Base-by-base conservation (phyloP, 2,797 vertebrate genomes). In the Huso huso region DNA sequence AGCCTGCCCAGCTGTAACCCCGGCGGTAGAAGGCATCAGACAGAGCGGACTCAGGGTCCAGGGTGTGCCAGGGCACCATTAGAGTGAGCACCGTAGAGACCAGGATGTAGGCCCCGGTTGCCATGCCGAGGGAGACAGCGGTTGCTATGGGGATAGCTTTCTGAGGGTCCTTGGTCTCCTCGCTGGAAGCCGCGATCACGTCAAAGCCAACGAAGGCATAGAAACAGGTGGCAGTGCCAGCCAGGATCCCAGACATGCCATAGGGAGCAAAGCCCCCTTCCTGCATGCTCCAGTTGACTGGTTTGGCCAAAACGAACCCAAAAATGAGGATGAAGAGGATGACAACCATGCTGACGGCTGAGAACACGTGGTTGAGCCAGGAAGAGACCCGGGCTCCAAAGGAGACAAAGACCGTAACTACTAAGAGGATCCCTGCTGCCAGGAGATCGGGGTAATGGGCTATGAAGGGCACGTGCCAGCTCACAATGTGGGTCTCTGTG, bases 121-220 rank as follows among this genome's bases (percentile, higher is more conserved):
- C 96, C 50, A 99, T 76, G 49, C 76, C 89, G 6, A 98, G 75
- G 2, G 95, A 93, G 76, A 98, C 86, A 0, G 93, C 92, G 0
- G 93, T 96, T 66, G 97, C 97, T 11, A 92, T 81, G 10, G 97
- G 96, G 66, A 99, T 69, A 0, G 94, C 90, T 72, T 79, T 89
- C 82, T 92, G 92, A 0, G 96, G 95, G 80, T 98, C 93, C 76
- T 84, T 91, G 58, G 97, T 94, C 78, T 99, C 96, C 77, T 98
- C 95, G 0, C 94, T 95, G 62, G 94, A 98, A 1, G 96, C 92
- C 0, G 95, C 94, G 0, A 99, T 98, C 11, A 99, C 94, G 0
- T 98, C 96, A 0, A 99, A 98, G 64, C 96, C 97, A 65, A 99
- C 94, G 0, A 97, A 99, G 1, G 97, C 94, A 0, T 94, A 99